phyloP scores from a whole-genome alignment of 2,888 invertebrate species.

The Coleophora flavipennella region DNA sequence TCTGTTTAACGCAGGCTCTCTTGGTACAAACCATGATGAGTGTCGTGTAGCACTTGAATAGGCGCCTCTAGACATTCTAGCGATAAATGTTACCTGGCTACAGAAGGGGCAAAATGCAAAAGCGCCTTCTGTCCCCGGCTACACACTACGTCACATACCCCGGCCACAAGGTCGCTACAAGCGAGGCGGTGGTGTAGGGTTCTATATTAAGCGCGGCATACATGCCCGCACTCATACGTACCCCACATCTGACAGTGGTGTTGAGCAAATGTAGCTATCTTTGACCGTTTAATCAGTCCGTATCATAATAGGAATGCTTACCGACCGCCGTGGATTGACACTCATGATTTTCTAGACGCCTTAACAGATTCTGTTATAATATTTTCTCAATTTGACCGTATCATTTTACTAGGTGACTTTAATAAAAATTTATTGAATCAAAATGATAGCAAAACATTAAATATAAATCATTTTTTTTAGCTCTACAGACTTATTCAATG shows the following conservation, averaged over 20 bases:
- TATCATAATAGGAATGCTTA: not conserved
- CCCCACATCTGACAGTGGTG: not conserved
- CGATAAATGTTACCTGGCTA: not conserved
- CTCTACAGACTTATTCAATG: not conserved
- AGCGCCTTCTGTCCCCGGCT: not conserved
- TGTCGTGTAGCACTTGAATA: not conserved
- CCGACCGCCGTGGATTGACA: not conserved
- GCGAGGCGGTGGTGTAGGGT: not conserved
- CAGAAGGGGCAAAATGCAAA: not conserved
- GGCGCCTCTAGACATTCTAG: not conserved
- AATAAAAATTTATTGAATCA: not conserved
- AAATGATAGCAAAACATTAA: not conserved
- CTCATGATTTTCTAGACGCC: not conserved
- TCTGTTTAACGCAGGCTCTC: not conserved
- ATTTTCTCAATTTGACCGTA: not conserved
- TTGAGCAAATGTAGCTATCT: not conserved
- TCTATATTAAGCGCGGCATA: not conserved
- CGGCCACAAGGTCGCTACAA: not conserved
- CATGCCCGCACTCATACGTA: not conserved
- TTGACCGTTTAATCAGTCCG: not conserved
- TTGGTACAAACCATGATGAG: not conserved
- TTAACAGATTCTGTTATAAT: not conserved
- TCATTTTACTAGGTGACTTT: conserved; percentile 1
- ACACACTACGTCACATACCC: not conserved
- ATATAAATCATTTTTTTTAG: not conserved